Conservation (phyloP, 92 coral and sea anemone genomes). For the Muricea muricata region DNA sequence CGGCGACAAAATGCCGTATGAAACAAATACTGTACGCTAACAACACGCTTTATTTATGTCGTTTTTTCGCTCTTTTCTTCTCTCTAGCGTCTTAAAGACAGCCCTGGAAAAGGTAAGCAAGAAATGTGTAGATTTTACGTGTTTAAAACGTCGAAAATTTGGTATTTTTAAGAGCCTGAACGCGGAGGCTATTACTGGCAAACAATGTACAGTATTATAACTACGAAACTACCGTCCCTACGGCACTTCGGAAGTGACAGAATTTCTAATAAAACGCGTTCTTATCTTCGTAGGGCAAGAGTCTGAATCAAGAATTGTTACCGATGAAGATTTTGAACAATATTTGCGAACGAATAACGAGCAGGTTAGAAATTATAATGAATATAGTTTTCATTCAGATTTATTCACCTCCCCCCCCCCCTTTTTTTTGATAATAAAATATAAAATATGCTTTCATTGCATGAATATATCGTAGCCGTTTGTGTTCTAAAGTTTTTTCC, state of each 20-base stretch:
- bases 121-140: neutral
- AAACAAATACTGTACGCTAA: neutral
- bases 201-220: neutral
- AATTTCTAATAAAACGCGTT: neutral
- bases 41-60: neutral
- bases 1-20: slow-evolving; percentile 18
- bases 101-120: slow-evolving; percentile 41
- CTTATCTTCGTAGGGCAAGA: slow-evolving; percentile 73
- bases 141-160: neutral
- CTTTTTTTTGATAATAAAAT: neutral
- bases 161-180: neutral
- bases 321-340: slow-evolving; percentile 86
- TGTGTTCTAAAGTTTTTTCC: neutral
- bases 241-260: neutral
- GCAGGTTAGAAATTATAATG: slow-evolving; percentile 77
- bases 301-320: slow-evolving; percentile 79
- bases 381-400: neutral
- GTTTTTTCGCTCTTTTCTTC: neutral
- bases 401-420: neutral
- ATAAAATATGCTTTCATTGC: slow-evolving; percentile 6
- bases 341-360: slow-evolving; percentile 83
- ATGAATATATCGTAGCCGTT: neutral
- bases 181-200: neutral
- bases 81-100: slow-evolving; percentile 26
- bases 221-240: neutral